Evolutionary conservation across 37 sponge, comb jelly and placozoan genomes (phyloP), one percentile per base, ranked within the genome.

Genomic region (Crambe crambe): DNA sequence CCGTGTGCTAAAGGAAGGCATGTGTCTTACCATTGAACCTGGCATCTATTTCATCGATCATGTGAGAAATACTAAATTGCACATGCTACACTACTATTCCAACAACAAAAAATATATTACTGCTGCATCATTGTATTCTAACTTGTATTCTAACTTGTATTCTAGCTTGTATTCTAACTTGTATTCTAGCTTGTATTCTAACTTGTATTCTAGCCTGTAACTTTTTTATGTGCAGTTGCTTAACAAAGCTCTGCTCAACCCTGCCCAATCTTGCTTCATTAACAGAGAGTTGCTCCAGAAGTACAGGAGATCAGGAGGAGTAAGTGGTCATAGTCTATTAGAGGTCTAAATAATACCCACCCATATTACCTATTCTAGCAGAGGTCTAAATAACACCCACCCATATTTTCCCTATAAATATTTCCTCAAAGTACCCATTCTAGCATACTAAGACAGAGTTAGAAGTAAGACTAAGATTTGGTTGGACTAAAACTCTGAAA

Each of bases 21-120:
- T 99, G 99, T 96, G 95, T 76, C 61, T 99, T 42, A 99, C 99
- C 29, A 76, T 99, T 62, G 99, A 99, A 72, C 99, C 99, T 18
- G 99, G 99, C 1, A 71, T 88, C 62, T 99, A 99, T 88, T 94
- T 99, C 76, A 92, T 92, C 31, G 80, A 96, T 6, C 82, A 83
- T 63, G 93, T 97, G 63, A 81, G 93, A 47, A n/a, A n/a, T n/a
- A n/a, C n/a, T n/a, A n/a, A 9, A 51, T 51, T 51, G 15, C 15
- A 51, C 9, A 51, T 51, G 15, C 15, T 15, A 9, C 15, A 51
- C 15, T 18, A 15, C 15, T 51, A 18, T 51, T 12, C 59, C 18
- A 4, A 12, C 59, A 3, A 3, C 20, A 58, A 58, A 3, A 12
- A 4, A 4, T 58, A 3, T 58, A 26, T 18, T 12, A 58, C 59